Conservation (phyloP, 37 sponge, comb jelly and placozoan species). For the Lycopodina hypogea region DNA sequence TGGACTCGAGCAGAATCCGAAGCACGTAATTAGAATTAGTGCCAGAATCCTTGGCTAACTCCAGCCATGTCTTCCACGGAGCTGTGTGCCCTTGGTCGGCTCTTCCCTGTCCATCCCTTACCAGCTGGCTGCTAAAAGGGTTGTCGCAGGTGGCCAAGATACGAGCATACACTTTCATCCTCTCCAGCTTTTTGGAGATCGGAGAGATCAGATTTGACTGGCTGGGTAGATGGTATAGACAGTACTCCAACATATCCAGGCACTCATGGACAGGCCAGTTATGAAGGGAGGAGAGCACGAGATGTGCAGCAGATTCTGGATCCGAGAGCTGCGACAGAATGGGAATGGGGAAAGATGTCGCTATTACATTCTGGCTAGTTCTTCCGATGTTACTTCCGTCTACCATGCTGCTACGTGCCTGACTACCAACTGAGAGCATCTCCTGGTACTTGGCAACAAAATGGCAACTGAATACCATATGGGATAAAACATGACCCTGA, state of each 20-base stretch:
- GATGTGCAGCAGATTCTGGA: conserved; percentile 33
- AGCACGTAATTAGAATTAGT: conserved; percentile 38
- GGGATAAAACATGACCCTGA: conserved; percentile 1
- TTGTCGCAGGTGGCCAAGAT: conserved; percentile 33
- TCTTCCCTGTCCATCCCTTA: background rate
- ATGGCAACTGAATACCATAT: conserved; percentile 18
- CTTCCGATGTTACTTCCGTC: background rate
- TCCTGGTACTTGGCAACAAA: conserved; percentile 26
- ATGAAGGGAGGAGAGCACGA: conserved; percentile 45
- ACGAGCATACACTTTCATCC: conserved; percentile 42
- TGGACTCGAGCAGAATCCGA: conserved; percentile 28
- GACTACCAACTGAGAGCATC: background rate
- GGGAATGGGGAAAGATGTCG: conserved; percentile 4
- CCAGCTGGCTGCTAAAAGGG: background rate
- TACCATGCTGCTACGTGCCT: background rate
- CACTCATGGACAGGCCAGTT: conserved; percentile 53
- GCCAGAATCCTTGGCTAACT: conserved; percentile 45
- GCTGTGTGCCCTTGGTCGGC: too few relatives aligned
- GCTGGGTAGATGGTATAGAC: conserved; percentile 37
- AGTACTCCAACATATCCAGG: conserved; percentile 46
- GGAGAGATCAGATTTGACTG: conserved; percentile 25
- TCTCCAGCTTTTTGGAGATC: conserved; percentile 36
- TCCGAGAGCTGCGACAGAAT: conserved; percentile 47
- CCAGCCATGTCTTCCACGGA: conserved; percentile 49
- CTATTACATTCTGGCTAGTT: background rate